Evolutionary conservation across 2,113 vertebrate genomes (phyloP).

Genomic region (Bungarus multicinctus): DNA sequence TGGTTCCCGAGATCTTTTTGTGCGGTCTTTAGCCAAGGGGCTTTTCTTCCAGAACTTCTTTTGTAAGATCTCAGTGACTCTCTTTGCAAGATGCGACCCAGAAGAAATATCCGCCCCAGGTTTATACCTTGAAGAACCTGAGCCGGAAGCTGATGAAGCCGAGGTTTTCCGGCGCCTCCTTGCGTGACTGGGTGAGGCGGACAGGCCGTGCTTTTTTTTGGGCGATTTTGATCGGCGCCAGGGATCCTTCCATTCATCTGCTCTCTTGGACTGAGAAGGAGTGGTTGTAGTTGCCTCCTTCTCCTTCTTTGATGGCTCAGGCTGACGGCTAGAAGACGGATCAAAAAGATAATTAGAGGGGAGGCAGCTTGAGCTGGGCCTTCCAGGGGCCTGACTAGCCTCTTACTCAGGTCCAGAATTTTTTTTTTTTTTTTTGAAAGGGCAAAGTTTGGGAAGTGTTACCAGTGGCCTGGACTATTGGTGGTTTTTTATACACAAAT

Average conservation of each 20-base stretch:
- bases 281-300: conserved; percentile 40
- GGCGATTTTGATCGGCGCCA: conserved; percentile 99
- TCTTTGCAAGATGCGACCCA: neutral
- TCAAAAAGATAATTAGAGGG: neutral
- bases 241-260: conserved; percentile 97
- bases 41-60: neutral
- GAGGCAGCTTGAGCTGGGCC: neutral
- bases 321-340: conserved; percentile 66
- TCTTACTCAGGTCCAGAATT: no score
- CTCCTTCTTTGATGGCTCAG: conserved; percentile 86
- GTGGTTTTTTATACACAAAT: neutral
- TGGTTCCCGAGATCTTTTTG: neutral
- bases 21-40: no score
- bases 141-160: conserved; percentile 87
- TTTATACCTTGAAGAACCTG: conserved; percentile 89
- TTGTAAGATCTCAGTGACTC: neutral
- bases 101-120: no score
- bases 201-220: conserved; percentile 81
- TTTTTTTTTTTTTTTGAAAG: neutral
- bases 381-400: neutral
- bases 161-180: conserved; percentile 86
- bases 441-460: neutral
- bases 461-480: no score
- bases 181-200: conserved; percentile 82
- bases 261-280: conserved; percentile 75